Conservation (phyloP, 2,113 vertebrate genomes). For the Alaudala cheleensis region DNA sequence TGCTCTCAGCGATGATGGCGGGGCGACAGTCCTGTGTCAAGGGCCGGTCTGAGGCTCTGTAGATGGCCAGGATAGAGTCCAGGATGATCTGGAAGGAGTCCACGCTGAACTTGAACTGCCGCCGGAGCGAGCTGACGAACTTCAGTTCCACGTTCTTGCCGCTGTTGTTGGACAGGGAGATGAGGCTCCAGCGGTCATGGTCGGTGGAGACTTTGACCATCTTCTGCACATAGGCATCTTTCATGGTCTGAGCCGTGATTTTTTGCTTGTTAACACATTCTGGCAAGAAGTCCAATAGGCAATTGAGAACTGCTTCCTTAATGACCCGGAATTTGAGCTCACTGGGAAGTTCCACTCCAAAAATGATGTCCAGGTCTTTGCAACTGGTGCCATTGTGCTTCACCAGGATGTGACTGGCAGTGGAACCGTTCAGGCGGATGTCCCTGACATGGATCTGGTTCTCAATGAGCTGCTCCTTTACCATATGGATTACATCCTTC, state of each 20-base stretch:
- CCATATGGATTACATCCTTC: conserved; percentile 89
- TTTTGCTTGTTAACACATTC: conserved; percentile 92
- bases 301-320: conserved; percentile 90
- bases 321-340: conserved; percentile 92
- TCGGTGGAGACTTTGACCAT: conserved; percentile 95
- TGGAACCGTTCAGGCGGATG: conserved; percentile 92
- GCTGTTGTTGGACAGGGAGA: conserved; percentile 94
- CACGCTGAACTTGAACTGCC: conserved; percentile 97
- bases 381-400: conserved; percentile 88
- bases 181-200: conserved; percentile 93
- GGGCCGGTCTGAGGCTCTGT: conserved; percentile 74
- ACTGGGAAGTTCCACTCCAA: conserved; percentile 87
- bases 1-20: conserved; percentile 89
- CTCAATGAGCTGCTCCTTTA: conserved; percentile 83
- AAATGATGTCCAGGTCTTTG: conserved; percentile 97
- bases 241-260: conserved; percentile 91
- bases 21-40: conserved; percentile 63
- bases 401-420: conserved; percentile 92
- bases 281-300: conserved; percentile 88
- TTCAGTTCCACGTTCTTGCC: conserved; percentile 97
- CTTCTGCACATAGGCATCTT: conserved; percentile 96
- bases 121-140: conserved; percentile 87
- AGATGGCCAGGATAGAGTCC: conserved; percentile 85
- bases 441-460: conserved; percentile 88
- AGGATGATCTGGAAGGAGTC: conserved; percentile 97